Evolutionary conservation across 2,797 vertebrate species (phyloP).

Genomic region (Gallinago nigripennis): DNA sequence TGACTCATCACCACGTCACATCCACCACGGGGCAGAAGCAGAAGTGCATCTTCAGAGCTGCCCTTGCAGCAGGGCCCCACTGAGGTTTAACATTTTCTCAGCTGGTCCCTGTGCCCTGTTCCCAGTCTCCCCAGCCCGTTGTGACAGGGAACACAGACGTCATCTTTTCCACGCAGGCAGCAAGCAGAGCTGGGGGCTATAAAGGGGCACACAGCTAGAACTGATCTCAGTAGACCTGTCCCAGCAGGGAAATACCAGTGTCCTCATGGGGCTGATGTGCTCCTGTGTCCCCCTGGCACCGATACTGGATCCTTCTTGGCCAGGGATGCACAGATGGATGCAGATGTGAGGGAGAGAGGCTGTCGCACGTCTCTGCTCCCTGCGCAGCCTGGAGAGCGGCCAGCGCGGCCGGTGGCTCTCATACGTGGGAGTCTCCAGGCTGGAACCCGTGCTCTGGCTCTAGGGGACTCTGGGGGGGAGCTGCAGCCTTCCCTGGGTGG

Average conservation of each 20-base stretch:
- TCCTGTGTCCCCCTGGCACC: not conserved
- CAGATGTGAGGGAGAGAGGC: not conserved
- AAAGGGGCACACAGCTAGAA: not conserved
- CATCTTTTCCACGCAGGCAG: not conserved
- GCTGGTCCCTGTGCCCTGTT: not conserved
- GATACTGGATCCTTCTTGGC: not conserved
- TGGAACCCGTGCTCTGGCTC: not conserved
- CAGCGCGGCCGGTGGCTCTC: rapidly evolving
- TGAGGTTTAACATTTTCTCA: not conserved
- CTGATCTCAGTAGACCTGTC: not conserved
- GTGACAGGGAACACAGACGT: not conserved
- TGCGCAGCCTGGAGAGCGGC: rapidly evolving
- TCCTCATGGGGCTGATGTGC: not conserved
- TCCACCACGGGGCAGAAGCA: not conserved
- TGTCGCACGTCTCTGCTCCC: not conserved
- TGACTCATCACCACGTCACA: rapidly evolving
- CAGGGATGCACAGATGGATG: not conserved
- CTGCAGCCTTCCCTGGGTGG: not conserved
- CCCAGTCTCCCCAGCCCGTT: not conserved
- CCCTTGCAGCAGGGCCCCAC: not conserved
- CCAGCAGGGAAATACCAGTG: not conserved
- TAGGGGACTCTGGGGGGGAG: not conserved
- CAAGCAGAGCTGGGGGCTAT: not conserved
- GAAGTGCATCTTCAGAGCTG: not conserved
- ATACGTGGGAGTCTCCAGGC: not conserved